Percentiles rank a stretch among this genome's conserved stretches.
phyloP scores from a whole-genome alignment of 2,113 vertebrate species.

The Lepus americanus region DNA sequence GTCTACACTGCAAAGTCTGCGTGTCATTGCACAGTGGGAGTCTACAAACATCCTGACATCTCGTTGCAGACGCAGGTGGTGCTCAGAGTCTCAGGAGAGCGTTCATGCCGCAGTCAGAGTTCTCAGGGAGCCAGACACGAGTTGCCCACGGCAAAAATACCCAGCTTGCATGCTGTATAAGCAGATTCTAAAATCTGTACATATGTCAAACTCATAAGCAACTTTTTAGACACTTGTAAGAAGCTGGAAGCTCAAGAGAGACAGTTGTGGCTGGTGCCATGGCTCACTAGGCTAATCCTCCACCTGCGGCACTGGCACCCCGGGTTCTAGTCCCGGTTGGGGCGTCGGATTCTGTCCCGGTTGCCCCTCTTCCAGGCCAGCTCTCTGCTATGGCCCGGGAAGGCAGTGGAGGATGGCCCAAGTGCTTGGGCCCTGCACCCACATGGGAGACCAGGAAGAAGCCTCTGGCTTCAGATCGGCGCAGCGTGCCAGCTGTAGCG shows the following conservation, averaged over 20 bases:
- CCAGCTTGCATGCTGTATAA: neutral
- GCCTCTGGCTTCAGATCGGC: no score
- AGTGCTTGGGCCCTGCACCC: no score
- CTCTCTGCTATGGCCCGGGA: no score
- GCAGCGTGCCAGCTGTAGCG: no score
- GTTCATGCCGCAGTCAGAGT: accelerated
- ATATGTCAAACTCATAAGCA: neutral
- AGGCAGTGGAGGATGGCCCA: no score
- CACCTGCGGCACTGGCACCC: no score
- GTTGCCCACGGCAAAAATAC: neutral
- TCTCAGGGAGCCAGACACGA: neutral
- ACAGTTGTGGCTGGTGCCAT: no score
- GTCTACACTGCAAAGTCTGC: conserved; percentile 63
- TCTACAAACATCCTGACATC: neutral
- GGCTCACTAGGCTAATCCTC: no score
- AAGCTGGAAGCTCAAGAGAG: neutral
- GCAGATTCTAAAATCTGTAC: neutral
- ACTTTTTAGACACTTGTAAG: neutral
- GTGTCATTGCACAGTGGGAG: conserved; percentile 17
- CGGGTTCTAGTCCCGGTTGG: no score
- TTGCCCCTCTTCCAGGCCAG: no score
- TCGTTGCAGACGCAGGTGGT: neutral
- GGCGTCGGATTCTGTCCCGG: no score
- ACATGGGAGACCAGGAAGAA: no score
- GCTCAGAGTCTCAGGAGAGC: neutral